Conservation (phyloP, 2,888 invertebrate species). For the Sinohyriopsis cumingii region DNA sequence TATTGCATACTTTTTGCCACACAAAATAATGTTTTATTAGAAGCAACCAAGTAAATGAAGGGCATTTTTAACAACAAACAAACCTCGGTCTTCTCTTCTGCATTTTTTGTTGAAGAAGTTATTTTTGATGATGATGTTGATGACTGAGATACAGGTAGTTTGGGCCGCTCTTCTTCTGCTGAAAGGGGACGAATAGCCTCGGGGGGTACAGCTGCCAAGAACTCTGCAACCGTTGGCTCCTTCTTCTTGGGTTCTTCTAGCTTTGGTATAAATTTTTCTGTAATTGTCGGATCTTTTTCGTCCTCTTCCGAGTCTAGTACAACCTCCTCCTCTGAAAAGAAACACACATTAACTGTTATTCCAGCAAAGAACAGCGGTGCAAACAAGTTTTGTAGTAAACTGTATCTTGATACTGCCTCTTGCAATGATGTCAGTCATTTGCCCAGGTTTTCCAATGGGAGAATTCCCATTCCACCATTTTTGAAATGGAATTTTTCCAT, state of each 20-base stretch:
- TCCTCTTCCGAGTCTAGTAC: slow-evolving; percentile 59
- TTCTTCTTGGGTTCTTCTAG: slow-evolving; percentile 14
- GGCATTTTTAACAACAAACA: neutral
- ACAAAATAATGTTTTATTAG: too few species aligned
- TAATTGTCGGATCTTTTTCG: slow-evolving; percentile 25
- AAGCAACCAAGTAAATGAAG: too few species aligned
- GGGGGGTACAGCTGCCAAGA: slow-evolving; percentile 10
- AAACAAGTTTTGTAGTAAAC: too few species aligned
- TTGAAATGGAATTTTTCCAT: too few species aligned
- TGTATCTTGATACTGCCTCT: too few species aligned
- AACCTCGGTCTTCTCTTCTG: slow-evolving; percentile 21
- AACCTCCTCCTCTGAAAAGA: slow-evolving; percentile 47
- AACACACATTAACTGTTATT: neutral
- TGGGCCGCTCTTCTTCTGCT: slow-evolving; percentile 44
- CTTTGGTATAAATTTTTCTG: slow-evolving; percentile 21
- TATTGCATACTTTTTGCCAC: too few species aligned
- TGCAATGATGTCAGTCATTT: too few species aligned
- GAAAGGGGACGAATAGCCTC: slow-evolving; percentile 24
- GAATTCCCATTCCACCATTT: too few species aligned
- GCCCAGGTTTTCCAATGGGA: too few species aligned
- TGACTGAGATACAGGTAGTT: slow-evolving; percentile 47
- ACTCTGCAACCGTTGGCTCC: slow-evolving; percentile 23
- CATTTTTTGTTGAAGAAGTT: slow-evolving; percentile 19
- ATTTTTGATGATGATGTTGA: slow-evolving; percentile 42
- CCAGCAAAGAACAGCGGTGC: neutral